Conservation (phyloP, 2,888 invertebrate genomes). For the Alloplasta piceator region DNA sequence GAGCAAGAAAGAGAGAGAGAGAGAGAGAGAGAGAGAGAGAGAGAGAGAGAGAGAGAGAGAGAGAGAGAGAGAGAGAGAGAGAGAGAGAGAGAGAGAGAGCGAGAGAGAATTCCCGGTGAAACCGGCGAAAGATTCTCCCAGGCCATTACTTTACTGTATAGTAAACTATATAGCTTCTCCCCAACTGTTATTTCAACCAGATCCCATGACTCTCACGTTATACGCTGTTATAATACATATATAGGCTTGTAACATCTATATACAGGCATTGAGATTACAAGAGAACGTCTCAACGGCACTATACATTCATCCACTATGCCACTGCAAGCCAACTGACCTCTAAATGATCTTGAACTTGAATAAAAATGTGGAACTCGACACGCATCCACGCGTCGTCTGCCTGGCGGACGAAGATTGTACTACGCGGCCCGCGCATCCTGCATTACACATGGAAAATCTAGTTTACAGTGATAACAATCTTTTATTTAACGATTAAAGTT, state of each 20-base stretch:
- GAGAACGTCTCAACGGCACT: slow-evolving; percentile 32
- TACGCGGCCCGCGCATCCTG: no score
- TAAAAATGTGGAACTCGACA: slow-evolving; percentile 69
- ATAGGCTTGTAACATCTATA: slow-evolving; percentile 9
- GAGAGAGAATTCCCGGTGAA: slow-evolving; percentile 48
- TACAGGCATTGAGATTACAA: slow-evolving; percentile 15
- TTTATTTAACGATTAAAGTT: no score
- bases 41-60: slow-evolving; percentile 23
- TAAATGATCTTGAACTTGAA: slow-evolving; percentile 75
- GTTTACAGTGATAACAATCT: no score
- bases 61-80: slow-evolving; percentile 34
- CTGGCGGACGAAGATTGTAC: slow-evolving; percentile 5
- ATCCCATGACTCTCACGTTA: slow-evolving; percentile 45
- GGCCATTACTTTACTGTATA: slow-evolving; percentile 64
- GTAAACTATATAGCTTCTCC: slow-evolving; percentile 24
- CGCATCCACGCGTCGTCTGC: slow-evolving; percentile 29
- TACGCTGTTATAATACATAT: slow-evolving; percentile 10
- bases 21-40: background rate
- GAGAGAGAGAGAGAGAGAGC: slow-evolving; percentile 24
- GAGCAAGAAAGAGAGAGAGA: slow-evolving; percentile 27
- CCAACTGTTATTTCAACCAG: slow-evolving; percentile 45
- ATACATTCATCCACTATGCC: slow-evolving; percentile 18
- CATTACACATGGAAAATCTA: no score
- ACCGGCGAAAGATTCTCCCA: slow-evolving; percentile 67
- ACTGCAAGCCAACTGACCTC: slow-evolving; percentile 63